Base-by-base conservation (phyloP, 1,140 invertebrate species). In the Bombus ignitus region DNA sequence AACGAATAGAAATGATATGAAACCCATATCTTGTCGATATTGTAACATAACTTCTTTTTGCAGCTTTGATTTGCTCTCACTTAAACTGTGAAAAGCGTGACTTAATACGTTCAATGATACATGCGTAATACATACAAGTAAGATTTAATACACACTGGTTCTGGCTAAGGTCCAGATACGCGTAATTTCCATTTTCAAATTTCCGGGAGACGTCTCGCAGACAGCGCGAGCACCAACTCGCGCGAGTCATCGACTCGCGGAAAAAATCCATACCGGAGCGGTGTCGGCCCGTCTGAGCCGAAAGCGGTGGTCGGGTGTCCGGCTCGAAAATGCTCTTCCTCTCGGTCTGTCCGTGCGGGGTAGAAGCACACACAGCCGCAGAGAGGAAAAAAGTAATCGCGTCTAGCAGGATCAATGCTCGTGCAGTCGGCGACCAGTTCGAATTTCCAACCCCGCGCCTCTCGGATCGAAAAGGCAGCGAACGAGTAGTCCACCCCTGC, bases 391-490 rank as follows among this genome's bases (percentile, higher is more conserved):
- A 73, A 81, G 72, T 81, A 85, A 85, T 85, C 79, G 84, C 84
- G 84, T 85, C 84, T 81, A 85, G 79, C 70, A 74, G 84, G 84
- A 85, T 85, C 84, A 85, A 85, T 85, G 77, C 74, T 85, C 73
- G 74, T 83, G 83, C 85, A 89, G 83, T 87, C 85, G 80, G 82
- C 89, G 88, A 83, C 80, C 76, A 88, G 62, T 86, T 81, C 53
- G 59, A 88, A 79, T 83, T 83, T 89, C 86, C 77, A 90, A 88
- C 89, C 83, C 88, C 83, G 79, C 82, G 76, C 42, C 76, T 81
- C 81, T 71, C 72, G 74, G 62, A 71, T 83, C 80, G 37, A 53
- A 32, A 59, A 87, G 70, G 82, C 62, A 68, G 32, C 13, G 59
- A 62, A 12, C 59, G 59, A 62, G 59, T n/a, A 62, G 77, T 81